Base-by-base conservation (phyloP, 2,797 vertebrate species). In the Acanthis flammea region DNA sequence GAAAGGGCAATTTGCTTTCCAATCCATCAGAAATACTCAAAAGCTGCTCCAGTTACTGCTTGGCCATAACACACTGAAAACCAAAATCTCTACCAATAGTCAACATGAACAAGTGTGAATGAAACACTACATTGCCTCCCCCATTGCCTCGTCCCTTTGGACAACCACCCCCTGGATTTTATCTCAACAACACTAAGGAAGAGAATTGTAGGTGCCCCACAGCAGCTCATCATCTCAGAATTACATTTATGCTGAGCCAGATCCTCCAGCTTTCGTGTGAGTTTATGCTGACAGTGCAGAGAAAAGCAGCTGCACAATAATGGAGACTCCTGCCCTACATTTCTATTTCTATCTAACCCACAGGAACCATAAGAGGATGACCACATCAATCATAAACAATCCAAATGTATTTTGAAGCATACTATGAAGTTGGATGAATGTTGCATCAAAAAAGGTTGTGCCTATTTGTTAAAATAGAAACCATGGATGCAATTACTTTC, bases 251-350 rank as follows among this genome's bases (percentile, higher is more conserved):
- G 91, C 91, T 92, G 93, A 96, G 76, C 85, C 90, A 95, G 93
- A 65, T 87, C 81, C 86, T 87, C 68, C 86, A 87, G 91, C 78
- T 94, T 91, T 92, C 9, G 0, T 9, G 2, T 58, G 80, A 71
- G 86, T 93, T 95, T 93, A 58, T 90, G 93, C 93, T 97, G 94
- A 96, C 86, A 41, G 68, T 74, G 91, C 94, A 94, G 84, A 68
- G 81, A 77, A 90, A 88, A 97, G 61, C 94, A 96, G 94, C 94
- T 95, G 95, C 91, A 92, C 75, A 75, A 68, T 87, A 94, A 92
- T 94, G 95, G 93, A 91, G 68, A 90, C 42, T 96, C 78, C 86
- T 97, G 92, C 68, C 92, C 94, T 95, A 95, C 86, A 88, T 95
- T 95, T 95, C 93, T 95, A 80, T 95, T 96, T 95, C 84, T 91